Conservation (phyloP, 2,888 invertebrate species). For the Phalangium opilio region DNA sequence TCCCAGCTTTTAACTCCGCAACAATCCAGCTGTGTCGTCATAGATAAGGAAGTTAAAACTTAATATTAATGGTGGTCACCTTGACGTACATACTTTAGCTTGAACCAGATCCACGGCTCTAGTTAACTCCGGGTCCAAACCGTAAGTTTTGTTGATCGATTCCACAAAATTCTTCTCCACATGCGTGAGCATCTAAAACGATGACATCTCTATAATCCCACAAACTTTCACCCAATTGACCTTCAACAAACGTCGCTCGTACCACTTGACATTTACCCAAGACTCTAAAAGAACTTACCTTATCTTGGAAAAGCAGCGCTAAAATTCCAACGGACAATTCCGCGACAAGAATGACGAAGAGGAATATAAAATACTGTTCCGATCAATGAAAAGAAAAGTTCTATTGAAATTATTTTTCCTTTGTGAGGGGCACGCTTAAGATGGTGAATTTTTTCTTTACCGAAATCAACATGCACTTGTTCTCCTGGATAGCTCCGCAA, state of each 20-base stretch:
- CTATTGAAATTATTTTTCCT: background rate
- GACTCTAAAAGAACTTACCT: slow-evolving; percentile 15
- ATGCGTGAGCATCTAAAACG: too few relatives aligned
- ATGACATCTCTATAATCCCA: background rate
- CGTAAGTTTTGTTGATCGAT: slow-evolving; percentile 23
- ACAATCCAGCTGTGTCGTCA: slow-evolving; percentile 17
- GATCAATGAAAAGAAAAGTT: background rate
- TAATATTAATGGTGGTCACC: background rate
- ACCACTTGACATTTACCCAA: background rate
- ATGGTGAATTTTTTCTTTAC: slow-evolving; percentile 26
- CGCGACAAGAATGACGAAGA: slow-evolving; percentile 34
- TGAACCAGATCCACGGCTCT: slow-evolving; percentile 32
- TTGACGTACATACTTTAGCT: slow-evolving; percentile 12
- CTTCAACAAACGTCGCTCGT: background rate
- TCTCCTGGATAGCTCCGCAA: slow-evolving; percentile 40
- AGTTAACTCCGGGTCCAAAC: slow-evolving; percentile 31
- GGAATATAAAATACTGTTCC: slow-evolving; percentile 35
- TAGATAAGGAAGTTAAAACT: too few relatives aligned
- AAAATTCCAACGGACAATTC: slow-evolving; percentile 34
- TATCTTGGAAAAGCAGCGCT: slow-evolving; percentile 31
- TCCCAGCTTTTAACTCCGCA: slow-evolving; percentile 19
- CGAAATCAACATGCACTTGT: slow-evolving; percentile 35
- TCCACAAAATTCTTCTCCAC: too few relatives aligned
- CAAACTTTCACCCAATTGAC: background rate
- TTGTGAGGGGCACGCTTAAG: background rate